phyloP scores from a whole-genome alignment of 2,797 vertebrate species.

The Tympanoctomys barrerae region DNA sequence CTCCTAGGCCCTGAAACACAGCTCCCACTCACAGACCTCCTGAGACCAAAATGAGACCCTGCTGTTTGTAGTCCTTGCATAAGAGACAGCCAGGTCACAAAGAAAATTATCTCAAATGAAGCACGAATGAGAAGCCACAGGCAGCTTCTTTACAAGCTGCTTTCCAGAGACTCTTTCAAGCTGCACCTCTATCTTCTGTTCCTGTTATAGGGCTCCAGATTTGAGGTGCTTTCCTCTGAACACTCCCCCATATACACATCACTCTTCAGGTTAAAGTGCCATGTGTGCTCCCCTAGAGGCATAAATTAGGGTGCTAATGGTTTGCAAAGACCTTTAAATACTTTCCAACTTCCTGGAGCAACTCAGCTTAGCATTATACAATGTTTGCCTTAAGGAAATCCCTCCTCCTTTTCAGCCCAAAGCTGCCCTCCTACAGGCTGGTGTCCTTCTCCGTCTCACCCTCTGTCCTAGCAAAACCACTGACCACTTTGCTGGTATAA shows the following conservation, averaged over 20 bases:
- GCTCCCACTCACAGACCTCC: background rate
- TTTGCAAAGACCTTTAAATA: background rate
- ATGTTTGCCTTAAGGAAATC: background rate
- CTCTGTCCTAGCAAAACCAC: background rate
- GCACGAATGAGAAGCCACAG: background rate
- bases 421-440: background rate
- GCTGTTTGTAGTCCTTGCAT: background rate
- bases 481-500: background rate
- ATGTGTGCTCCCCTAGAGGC: background rate
- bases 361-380: background rate
- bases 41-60: background rate
- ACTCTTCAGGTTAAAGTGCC: background rate
- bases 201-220: background rate
- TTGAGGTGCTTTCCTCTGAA: background rate
- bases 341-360: background rate
- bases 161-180: constrained; percentile 1
- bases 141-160: background rate
- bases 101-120: background rate
- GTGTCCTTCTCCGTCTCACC: too few relatives aligned
- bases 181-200: background rate
- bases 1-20: background rate
- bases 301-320: background rate
- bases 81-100: background rate
- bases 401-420: background rate
- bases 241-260: background rate